These are phyloP conservation scores for Agapornis canus DNA, from an alignment of 2,797 vertebrate species.

Conservation along the genomic window DNA sequence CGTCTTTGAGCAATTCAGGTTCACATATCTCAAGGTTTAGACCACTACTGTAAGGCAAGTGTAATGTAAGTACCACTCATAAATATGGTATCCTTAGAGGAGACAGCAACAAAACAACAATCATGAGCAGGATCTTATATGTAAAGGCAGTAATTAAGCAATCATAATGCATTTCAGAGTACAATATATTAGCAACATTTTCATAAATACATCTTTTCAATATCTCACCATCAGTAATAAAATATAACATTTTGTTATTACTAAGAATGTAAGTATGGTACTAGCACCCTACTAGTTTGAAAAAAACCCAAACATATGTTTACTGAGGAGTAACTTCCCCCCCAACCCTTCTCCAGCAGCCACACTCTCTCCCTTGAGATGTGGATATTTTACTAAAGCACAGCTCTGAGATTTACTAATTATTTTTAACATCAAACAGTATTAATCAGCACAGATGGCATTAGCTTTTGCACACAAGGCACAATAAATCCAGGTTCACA, in stretches of 20 bases:
- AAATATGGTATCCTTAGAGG: neutral
- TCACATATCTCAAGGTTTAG: neutral
- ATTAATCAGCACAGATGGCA: neutral
- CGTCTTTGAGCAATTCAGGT: neutral
- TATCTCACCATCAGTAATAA: neutral
- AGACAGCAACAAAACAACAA: neutral
- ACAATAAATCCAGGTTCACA: neutral
- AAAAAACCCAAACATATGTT: neutral
- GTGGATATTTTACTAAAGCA: neutral
- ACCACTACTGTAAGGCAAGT: neutral
- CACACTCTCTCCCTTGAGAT: neutral
- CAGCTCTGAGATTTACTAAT: neutral
- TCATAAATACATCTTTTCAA: neutral
- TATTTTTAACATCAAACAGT: neutral
- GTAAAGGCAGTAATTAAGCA: neutral
- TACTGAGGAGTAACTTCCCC: neutral
- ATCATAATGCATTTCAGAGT: neutral
- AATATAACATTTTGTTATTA: neutral
- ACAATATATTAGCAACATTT: neutral
- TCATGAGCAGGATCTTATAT: neutral
- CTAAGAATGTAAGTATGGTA: neutral
- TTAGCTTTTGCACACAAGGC: constrained; percentile 36
- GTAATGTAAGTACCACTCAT: neutral
- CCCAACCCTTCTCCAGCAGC: neutral
- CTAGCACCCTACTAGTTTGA: neutral